Conservation (phyloP, 2,113 vertebrate genomes). For the Leuciscus idus region DNA sequence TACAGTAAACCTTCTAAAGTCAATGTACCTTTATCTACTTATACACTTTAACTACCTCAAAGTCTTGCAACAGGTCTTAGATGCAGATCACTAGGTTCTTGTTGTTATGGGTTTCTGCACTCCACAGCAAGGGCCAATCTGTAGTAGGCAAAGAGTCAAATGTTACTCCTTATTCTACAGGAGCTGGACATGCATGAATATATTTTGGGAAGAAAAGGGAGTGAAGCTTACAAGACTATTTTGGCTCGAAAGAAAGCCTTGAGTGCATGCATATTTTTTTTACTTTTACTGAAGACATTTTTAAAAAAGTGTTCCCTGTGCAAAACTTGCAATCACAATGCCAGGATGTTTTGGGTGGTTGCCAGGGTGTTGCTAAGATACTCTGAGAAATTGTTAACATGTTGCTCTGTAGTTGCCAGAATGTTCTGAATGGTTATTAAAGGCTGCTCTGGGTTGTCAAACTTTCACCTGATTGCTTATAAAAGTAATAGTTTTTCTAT, state of each 20-base stretch:
- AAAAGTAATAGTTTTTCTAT: too few species aligned
- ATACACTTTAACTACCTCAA: neutral
- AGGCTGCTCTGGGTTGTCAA: too few species aligned
- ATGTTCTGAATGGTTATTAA: too few species aligned
- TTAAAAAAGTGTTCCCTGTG: neutral
- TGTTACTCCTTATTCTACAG: constrained; percentile 3
- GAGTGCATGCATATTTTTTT: neutral
- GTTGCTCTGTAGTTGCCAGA: too few species aligned
- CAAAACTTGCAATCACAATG: neutral
- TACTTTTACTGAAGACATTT: neutral
- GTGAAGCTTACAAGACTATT: constrained; percentile 13
- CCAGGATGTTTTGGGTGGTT: neutral
- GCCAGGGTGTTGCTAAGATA: too few species aligned
- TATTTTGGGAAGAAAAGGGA: neutral
- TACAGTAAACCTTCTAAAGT: constrained; percentile 57
- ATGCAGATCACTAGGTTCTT: constrained; percentile 1
- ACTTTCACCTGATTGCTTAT: too few species aligned
- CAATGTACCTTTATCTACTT: too few species aligned
- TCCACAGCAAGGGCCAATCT: neutral
- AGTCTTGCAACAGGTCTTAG: neutral
- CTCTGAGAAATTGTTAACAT: too few species aligned
- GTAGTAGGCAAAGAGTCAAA: constrained; percentile 3
- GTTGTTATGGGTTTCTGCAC: neutral
- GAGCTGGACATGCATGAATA: neutral
- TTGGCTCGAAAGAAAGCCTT: neutral